Evolutionary conservation across 2,113 vertebrate genomes (phyloP).

Genomic region (Sander vitreus): DNA sequence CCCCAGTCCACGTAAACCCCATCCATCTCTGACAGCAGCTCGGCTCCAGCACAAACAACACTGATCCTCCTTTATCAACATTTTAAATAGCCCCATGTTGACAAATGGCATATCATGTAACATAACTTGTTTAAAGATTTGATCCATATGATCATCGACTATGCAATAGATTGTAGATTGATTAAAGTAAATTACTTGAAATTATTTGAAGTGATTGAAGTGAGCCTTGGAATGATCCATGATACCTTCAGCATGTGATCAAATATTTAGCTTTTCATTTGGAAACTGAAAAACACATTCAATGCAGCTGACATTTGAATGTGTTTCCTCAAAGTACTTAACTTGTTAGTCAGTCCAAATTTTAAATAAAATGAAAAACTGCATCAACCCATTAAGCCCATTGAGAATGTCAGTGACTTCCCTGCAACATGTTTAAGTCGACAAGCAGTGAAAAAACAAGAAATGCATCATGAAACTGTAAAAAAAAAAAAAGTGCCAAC

Average conservation of each 20-base stretch:
- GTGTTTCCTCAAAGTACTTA: neutral
- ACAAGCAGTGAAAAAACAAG: neutral
- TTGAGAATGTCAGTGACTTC: neutral
- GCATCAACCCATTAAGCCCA: neutral
- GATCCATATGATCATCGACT: neutral
- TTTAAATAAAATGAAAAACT: neutral
- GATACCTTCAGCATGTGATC: neutral
- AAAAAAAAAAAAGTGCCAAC: neutral
- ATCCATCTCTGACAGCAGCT: conserved; percentile 63
- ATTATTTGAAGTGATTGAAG: neutral
- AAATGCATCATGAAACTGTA: no score
- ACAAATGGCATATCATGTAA: neutral
- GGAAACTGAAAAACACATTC: neutral
- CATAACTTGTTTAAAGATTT: neutral
- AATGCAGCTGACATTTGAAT: neutral
- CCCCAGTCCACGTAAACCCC: conserved; percentile 37
- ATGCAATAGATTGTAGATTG: neutral
- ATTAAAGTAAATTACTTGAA: no score
- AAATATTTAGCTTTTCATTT: neutral
- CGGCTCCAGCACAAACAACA: neutral
- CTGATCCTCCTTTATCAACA: neutral
- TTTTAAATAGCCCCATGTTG: neutral
- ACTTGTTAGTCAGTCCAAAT: neutral
- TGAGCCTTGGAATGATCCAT: neutral
- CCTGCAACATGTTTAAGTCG: neutral